Evolutionary conservation across 1,140 invertebrate species (phyloP), one percentile per base, ranked within the genome.

Genomic region (Drosophila pectinifera): DNA sequence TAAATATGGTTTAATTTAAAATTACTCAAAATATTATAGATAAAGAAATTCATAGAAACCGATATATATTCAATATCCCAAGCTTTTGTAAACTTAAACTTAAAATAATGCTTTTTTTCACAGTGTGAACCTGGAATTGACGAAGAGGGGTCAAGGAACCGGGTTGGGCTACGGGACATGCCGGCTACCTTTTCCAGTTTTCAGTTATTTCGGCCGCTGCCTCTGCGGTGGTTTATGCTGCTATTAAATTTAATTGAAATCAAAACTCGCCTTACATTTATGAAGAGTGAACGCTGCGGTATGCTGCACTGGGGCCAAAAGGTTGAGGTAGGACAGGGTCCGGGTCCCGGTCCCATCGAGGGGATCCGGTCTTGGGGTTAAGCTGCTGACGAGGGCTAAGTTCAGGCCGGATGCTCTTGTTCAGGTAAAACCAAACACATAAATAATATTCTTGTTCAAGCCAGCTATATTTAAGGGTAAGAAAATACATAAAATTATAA

Each of bases 231-330:
- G 69, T 78, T 89, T 89, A 89, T 89, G 77, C 69, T 69, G 85
- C 81, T 90, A 90, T 89, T 90, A 88, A 88, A 84, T 77, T 69
- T 90, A 90, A 89, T 89, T 90, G 84, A 90, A 89, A 90, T 80
- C 80, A 90, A 89, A 89, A 90, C 55, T 83, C 46, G 43, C 28
- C 31, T 58, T 48, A 57, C 68, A 63, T 62, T 88, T 76, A 83
- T 88, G 75, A 79, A 61, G 68, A 62, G 57, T 75, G 45, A 43
- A 48, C 43, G 61, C 45, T 53, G 54, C 54, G 56, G 57, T 24
- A 63, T 54, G 57, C 31, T 34, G n/a, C 18, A 22, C 57, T 22
- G 59, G 58, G 64, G 59, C 61, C 56, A 64, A 68, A 68, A 68
- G 64, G 59, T 74, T 75, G 59, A 39, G 61, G 59, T 64, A 73